phyloP scores from a whole-genome alignment of 2,797 vertebrate species.

The Sternarchorhynchus goeldii region DNA sequence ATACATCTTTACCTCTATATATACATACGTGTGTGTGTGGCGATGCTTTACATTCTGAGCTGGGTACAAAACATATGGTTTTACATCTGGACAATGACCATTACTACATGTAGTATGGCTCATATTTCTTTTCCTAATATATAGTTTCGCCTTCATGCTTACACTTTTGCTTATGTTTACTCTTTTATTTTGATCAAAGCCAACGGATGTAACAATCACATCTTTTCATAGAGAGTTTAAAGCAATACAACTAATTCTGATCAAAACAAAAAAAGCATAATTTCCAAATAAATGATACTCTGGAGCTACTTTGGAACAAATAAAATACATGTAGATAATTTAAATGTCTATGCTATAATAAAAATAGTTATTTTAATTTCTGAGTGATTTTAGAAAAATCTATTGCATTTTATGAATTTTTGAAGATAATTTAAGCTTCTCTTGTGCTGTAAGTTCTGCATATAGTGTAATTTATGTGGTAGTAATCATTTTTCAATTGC shows the following conservation, averaged over 20 bases:
- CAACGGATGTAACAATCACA: background rate
- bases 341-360: background rate
- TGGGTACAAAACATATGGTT: background rate
- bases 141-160: background rate
- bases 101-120: background rate
- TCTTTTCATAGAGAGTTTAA: background rate
- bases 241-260: background rate
- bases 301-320: background rate
- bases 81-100: background rate
- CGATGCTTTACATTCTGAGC: background rate
- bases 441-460: background rate
- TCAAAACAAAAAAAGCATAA: background rate
- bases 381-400: background rate
- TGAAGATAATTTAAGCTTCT: no score
- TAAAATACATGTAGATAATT: background rate
- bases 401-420: no score
- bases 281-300: background rate
- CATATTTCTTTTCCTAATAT: background rate
- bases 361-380: background rate
- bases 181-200: background rate
- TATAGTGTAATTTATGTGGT: constrained; percentile 4
- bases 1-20: no score
- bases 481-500: background rate
- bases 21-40: background rate
- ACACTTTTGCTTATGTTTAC: background rate